Percentiles rank a stretch among this genome's conserved stretches.
These are phyloP conservation scores for Camponotus vicinus DNA, from an alignment of 1,140 invertebrate species.

Conservation along the genomic window DNA sequence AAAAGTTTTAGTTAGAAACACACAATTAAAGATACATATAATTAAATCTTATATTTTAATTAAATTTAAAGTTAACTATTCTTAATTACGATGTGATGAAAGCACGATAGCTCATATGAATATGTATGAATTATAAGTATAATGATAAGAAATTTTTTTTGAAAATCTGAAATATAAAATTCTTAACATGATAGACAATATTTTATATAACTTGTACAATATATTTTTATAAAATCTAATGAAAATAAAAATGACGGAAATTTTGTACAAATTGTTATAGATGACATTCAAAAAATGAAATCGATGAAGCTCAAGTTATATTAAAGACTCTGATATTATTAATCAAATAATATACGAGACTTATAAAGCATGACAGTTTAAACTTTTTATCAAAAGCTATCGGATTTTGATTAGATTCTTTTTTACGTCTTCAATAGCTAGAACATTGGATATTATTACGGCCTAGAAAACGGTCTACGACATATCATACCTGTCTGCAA, in stretches of 20 bases:
- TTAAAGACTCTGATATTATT: slow-evolving; percentile 74
- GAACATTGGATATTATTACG: not conserved
- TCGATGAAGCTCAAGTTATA: slow-evolving; percentile 28
- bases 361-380: not conserved
- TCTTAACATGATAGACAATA: not conserved
- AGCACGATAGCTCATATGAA: not conserved
- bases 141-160: not conserved
- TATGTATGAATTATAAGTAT: not conserved
- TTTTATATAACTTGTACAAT: not conserved
- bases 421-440: not conserved
- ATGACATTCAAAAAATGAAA: slow-evolving; percentile 19
- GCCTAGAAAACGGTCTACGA: slow-evolving; percentile 23
- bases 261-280: not conserved
- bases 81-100: not conserved
- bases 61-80: not conserved
- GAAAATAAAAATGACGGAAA: slow-evolving; percentile 5
- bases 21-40: not conserved
- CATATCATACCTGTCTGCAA: not conserved
- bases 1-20: not conserved
- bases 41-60: not conserved
- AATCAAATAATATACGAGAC: slow-evolving; percentile 46
- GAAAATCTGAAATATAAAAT: not conserved
- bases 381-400: slow-evolving; percentile 10
- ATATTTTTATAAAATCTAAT: not conserved
- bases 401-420: not conserved